phyloP scores from a whole-genome alignment of 2,113 vertebrate species.

The Fregetta grallaria region DNA sequence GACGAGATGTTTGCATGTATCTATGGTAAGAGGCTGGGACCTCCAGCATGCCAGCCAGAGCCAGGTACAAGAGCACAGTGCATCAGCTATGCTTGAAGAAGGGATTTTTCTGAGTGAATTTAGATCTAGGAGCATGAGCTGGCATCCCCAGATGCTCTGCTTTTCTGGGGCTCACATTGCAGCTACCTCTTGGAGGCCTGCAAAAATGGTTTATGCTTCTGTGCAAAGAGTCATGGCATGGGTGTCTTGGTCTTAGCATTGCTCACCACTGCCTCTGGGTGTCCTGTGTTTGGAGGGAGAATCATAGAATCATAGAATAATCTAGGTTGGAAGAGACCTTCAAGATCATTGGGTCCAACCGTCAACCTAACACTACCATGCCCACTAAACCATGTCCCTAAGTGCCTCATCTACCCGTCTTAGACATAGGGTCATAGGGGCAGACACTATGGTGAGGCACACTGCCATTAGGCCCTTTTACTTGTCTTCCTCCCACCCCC shows the following conservation, averaged over 20 bases:
- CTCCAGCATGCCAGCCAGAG: background rate
- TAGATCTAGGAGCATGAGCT: background rate
- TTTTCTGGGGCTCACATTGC: background rate
- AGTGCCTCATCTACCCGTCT: no score
- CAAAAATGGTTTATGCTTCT: background rate
- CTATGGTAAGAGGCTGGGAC: background rate
- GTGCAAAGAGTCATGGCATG: fast-evolving
- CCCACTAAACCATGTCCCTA: no score
- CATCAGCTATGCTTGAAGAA: background rate
- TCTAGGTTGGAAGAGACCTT: no score
- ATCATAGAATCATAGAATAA: no score
- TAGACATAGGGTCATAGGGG: no score
- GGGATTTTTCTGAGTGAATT: background rate
- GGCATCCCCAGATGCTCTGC: background rate
- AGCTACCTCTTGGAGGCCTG: background rate
- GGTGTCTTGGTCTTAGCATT: background rate
- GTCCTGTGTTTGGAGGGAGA: background rate
- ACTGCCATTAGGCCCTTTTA: background rate
- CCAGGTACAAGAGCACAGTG: background rate
- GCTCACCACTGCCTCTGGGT: background rate
- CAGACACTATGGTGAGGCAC: background rate
- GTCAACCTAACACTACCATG: no score
- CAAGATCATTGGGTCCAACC: no score
- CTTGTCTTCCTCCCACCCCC: fast-evolving
- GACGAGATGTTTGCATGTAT: background rate